Percentiles rank a stretch among this genome's conserved stretches.
phyloP scores from a whole-genome alignment of 2,113 vertebrate genomes.

The Apodemus speciosus region DNA sequence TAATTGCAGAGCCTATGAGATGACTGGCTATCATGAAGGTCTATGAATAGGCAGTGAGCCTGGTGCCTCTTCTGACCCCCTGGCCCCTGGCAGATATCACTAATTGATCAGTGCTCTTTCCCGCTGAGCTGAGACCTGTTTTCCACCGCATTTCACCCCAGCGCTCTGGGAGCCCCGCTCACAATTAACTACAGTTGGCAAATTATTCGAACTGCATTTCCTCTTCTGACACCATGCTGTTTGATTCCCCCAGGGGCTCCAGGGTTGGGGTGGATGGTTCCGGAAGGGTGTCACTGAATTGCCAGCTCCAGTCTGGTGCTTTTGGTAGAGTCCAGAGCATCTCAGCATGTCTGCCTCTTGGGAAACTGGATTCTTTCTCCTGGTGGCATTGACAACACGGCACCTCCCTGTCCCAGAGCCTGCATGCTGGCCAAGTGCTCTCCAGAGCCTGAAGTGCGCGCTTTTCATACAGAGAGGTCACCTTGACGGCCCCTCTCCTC shows the following conservation, averaged over 20 bases:
- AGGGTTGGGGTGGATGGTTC: not conserved
- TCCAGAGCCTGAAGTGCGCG: not conserved
- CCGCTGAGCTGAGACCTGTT: conserved; percentile 2
- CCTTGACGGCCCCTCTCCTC: conserved; percentile 75
- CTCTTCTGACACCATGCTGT: not conserved
- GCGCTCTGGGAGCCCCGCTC: not conserved
- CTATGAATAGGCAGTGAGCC: not conserved
- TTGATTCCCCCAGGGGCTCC: not conserved
- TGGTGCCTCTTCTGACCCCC: not conserved
- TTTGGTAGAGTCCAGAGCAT: not conserved
- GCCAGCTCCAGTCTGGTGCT: not conserved
- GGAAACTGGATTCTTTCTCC: not conserved
- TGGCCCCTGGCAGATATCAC: conserved; percentile 22
- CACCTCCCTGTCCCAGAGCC: not conserved
- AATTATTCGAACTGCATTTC: conserved; percentile 5
- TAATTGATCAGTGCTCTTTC: conserved; percentile 27
- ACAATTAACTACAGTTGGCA: not conserved
- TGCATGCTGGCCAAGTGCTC: not conserved
- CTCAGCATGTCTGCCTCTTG: not conserved
- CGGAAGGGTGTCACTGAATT: not conserved
- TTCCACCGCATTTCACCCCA: not conserved
- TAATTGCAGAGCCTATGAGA: not conserved
- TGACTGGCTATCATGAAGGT: not conserved
- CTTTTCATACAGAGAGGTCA: conserved; percentile 68
- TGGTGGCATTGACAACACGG: not conserved